A percentile compares a stretch with the other conserved stretches of the same genome.
Evolutionary conservation across 2,888 invertebrate genomes (phyloP).

Genomic region (Exephanes ischioxanthus): DNA sequence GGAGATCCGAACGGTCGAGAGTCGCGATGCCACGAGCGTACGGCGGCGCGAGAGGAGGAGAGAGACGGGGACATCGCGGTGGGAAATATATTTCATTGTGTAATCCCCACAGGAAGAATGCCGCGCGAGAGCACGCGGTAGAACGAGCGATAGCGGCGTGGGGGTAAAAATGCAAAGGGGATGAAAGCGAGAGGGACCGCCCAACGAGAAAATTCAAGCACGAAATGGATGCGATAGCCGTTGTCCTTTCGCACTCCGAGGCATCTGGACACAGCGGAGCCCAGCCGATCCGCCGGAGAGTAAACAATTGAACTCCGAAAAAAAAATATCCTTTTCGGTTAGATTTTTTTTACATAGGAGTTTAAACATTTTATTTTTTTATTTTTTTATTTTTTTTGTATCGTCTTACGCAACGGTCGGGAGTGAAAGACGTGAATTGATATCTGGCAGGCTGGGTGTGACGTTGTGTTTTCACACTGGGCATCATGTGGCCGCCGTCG

Average conservation of each 20-base stretch:
- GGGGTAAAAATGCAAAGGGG: slow-evolving; percentile 49
- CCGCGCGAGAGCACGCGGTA: slow-evolving; percentile 51
- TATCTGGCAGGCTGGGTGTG: slow-evolving; percentile 1
- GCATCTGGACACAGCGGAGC: slow-evolving; percentile 34
- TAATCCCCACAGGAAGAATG: slow-evolving; percentile 80
- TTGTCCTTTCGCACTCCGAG: slow-evolving; percentile 27
- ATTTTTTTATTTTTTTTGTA: neutral
- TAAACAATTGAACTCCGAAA: neutral
- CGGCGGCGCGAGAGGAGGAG: slow-evolving; percentile 32
- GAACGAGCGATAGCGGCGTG: slow-evolving; percentile 50
- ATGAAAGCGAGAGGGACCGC: slow-evolving; percentile 59
- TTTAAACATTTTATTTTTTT: neutral
- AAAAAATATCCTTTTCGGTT: no score
- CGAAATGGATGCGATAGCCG: slow-evolving; percentile 22
- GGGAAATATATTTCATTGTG: slow-evolving; percentile 84
- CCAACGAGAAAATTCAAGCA: slow-evolving; percentile 66
- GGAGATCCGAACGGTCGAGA: slow-evolving; percentile 38
- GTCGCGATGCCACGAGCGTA: slow-evolving; percentile 30
- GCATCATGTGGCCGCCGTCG: slow-evolving; percentile 23
- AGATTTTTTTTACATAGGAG: neutral
- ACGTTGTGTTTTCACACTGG: slow-evolving; percentile 23
- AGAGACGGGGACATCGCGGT: slow-evolving; percentile 54
- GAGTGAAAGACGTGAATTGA: neutral
- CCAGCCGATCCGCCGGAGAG: neutral
- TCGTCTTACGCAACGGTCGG: neutral